Evolutionary conservation across 2,113 vertebrate genomes (phyloP).

Genomic region (Poecilia latipinna): DNA sequence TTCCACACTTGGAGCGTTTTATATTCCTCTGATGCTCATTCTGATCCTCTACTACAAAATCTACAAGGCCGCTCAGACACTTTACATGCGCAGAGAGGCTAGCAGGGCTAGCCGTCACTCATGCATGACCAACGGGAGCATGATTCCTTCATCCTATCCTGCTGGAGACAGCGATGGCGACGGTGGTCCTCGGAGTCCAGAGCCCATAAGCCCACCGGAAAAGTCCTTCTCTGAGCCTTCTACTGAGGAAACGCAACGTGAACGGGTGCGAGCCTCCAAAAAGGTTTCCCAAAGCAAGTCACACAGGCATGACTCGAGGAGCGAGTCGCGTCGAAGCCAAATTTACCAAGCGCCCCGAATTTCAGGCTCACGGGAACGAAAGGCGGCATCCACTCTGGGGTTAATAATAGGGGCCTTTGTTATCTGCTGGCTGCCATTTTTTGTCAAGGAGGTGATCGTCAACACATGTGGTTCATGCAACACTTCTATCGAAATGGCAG

Average conservation of each 20-base stretch:
- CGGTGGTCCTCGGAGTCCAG: constrained; percentile 79
- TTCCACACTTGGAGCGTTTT: constrained; percentile 96
- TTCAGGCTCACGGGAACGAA: constrained; percentile 91
- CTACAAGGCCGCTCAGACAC: constrained; percentile 93
- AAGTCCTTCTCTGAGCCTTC: constrained; percentile 91
- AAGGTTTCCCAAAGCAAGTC: constrained; percentile 81
- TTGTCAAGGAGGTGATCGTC: constrained; percentile 96
- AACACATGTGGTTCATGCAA: constrained; percentile 89
- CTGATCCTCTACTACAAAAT: constrained; percentile 99
- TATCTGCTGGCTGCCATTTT: constrained; percentile 98
- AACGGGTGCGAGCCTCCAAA: constrained; percentile 78
- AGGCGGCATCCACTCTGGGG: constrained; percentile 93
- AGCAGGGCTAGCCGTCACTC: constrained; percentile 86
- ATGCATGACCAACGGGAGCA: constrained; percentile 88
- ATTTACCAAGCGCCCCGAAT: constrained; percentile 89
- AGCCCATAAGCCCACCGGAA: constrained; percentile 82
- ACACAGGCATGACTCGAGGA: constrained; percentile 76
- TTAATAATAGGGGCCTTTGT: constrained; percentile 97
- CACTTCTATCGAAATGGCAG: constrained; percentile 89
- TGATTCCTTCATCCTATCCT: constrained; percentile 83
- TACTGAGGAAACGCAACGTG: constrained; percentile 81
- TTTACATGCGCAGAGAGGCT: constrained; percentile 90
- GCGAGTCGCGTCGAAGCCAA: constrained; percentile 84
- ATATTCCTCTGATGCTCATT: constrained; percentile 93
- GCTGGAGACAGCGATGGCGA: constrained; percentile 74